A percentile compares a stretch with the other conserved stretches of the same genome.
phyloP scores from a whole-genome alignment of 2,888 invertebrate genomes.

The Drosophila kanekoi region DNA sequence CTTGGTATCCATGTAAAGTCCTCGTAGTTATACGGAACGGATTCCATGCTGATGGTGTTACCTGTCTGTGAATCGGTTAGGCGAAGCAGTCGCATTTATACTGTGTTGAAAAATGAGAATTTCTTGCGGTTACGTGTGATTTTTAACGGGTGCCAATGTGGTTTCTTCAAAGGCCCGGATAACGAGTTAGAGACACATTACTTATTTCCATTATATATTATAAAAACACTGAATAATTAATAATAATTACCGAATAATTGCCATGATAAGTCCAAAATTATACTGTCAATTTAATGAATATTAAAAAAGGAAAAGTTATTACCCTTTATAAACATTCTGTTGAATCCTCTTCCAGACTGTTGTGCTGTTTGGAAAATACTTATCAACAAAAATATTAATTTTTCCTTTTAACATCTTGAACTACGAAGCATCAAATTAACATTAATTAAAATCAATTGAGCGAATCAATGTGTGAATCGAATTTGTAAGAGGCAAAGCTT shows the following conservation, averaged over 20 bases:
- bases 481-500: constrained; percentile 38
- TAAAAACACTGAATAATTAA: background rate
- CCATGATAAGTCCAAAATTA: too few relatives aligned
- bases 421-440: constrained; percentile 42
- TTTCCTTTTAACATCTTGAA: constrained; percentile 2
- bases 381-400: background rate
- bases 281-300: background rate
- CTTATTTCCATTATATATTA: background rate
- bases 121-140: constrained; percentile 48
- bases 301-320: too few relatives aligned
- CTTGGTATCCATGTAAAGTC: constrained; percentile 50
- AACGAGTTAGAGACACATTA: background rate
- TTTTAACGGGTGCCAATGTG: constrained; percentile 15
- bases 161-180: background rate
- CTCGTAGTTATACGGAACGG: constrained; percentile 36
- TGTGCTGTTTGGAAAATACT: background rate
- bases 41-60: constrained; percentile 34
- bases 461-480: constrained; percentile 43
- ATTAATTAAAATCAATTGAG: constrained; percentile 73
- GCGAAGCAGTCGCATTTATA: constrained; percentile 41
- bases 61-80: constrained; percentile 3
- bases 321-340: too few relatives aligned
- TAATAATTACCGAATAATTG: constrained; percentile 1
- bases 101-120: background rate
- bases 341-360: too few relatives aligned